Conservation (phyloP, 1,140 invertebrate genomes). For the Lanistes nyassanus region DNA sequence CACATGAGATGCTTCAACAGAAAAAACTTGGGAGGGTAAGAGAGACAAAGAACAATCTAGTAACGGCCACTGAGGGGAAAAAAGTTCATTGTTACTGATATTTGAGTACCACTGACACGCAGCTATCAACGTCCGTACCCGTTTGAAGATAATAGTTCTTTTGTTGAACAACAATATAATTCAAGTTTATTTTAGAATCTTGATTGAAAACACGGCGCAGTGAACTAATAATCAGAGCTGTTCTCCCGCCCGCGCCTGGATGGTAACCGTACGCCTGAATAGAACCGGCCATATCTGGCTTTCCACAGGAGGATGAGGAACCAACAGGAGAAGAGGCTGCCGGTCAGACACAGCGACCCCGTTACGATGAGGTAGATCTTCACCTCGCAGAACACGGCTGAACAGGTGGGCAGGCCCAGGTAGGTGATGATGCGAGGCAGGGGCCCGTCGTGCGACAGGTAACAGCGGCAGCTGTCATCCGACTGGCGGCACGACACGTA, state of each 20-base stretch:
- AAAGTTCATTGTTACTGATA: too few species aligned
- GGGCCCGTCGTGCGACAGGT: constrained; percentile 19
- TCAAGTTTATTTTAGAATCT: too few species aligned
- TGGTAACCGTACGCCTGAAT: constrained; percentile 29
- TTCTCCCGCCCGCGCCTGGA: constrained; percentile 3
- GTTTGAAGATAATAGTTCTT: too few species aligned
- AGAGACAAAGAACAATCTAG: too few species aligned
- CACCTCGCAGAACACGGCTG: constrained; percentile 27
- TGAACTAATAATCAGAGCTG: background rate
- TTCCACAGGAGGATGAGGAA: constrained; percentile 37
- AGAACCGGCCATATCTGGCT: constrained; percentile 36
- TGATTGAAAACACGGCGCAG: too few species aligned
- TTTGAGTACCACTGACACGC: too few species aligned
- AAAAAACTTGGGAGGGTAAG: too few species aligned
- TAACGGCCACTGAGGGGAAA: too few species aligned
- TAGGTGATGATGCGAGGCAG: constrained; percentile 22
- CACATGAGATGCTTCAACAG: too few species aligned
- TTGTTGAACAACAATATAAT: too few species aligned
- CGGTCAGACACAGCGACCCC: constrained; percentile 31
- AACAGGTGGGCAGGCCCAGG: constrained; percentile 22
- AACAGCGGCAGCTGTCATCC: constrained; percentile 23
- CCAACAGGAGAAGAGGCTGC: constrained; percentile 35
- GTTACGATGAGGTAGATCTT: constrained; percentile 34
- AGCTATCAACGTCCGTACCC: too few species aligned
- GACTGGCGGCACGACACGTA: constrained; percentile 27